These are phyloP conservation scores for Asbolus verrucosus DNA, from an alignment of 1,140 invertebrate genomes.

Conservation along the genomic window DNA sequence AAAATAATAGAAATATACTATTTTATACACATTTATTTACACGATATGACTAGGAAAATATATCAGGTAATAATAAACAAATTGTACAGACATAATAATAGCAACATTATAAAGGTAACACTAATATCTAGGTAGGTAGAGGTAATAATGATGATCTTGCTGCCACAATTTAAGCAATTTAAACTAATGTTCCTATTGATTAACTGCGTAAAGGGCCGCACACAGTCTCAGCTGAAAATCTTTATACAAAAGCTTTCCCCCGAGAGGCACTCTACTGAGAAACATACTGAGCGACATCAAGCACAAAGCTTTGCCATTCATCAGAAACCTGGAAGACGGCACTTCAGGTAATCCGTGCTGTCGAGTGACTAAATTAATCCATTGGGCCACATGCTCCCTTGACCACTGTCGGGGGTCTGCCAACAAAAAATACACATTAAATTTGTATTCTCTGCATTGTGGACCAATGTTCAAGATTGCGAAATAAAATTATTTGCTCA, in stretches of 20 bases:
- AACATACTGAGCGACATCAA: conserved; percentile 83
- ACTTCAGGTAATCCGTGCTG: conserved; percentile 72
- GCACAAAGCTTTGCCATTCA: conserved; percentile 84
- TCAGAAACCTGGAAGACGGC: conserved; percentile 73
- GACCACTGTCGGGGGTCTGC: conserved; percentile 79
- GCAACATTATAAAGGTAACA: no score
- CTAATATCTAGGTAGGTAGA: no score
- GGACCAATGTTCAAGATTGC: no score
- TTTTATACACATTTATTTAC: no score
- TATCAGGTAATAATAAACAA: no score
- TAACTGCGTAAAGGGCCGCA: conserved; percentile 55
- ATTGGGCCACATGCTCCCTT: conserved; percentile 74
- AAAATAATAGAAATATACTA: no score
- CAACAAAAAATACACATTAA: conserved; percentile 54
- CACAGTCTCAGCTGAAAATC: conserved; percentile 63
- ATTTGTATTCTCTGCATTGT: no score
- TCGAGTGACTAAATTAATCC: conserved; percentile 72
- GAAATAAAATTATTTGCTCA: no score
- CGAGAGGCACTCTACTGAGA: conserved; percentile 74
- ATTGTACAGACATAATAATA: no score
- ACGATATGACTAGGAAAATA: no score
- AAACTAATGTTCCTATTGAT: neutral
- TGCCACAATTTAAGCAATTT: no score
- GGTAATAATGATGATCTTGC: no score
- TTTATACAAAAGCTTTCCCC: conserved; percentile 76